Evolutionary conservation across 2,113 vertebrate genomes (phyloP), one percentile per base, ranked within the genome.

Genomic region (Takifugu flavidus): DNA sequence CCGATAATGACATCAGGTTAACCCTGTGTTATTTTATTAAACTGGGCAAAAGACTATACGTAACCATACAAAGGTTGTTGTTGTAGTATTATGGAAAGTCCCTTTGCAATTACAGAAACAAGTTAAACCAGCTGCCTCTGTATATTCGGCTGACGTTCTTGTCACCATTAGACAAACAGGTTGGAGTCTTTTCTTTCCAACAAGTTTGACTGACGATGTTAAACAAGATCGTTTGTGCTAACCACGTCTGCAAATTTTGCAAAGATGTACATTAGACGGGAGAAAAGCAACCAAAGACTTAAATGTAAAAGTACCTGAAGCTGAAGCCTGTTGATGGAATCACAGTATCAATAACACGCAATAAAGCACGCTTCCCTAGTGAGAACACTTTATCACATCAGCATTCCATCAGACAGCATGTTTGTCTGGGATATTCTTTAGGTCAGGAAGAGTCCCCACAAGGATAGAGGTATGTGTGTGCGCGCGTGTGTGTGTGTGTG

Each of bases 121-220:
- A 4, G 46, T 49, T 49, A 20, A 53, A 53, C 28, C 46, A 20
- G 46, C 6, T 49, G n/a, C n/a, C 14, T 31, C 3, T 28, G 20
- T 4, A n/a, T 15, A n/a, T 27, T 58, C n/a, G n/a, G 3, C 10
- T 15, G 52, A 44, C 14, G 44, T 31, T 8, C 51, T 20, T 2
- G 13, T 69, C 39, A 49, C 20, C 54, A 46, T 54, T 27, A 42
- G 61, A 62, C 26, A 62, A 59, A 78, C 69, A 10, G 65, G 72
- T 70, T 63, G 60, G 7, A 63, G 42, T 45, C 44, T 39, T 39
- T 39, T 39, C 7, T 12, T n/a, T 49, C 4, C 4, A 75, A 82
- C 72, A 12, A 15, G 75, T 75, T 72, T 1, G 7, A 51, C 49
- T 0, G 39, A 47, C 8, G 15, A n/a, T 43, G 4, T 5, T 27